These are phyloP conservation scores for Acanthiza pusilla DNA, from an alignment of 2,797 vertebrate genomes.

Conservation along the genomic window DNA sequence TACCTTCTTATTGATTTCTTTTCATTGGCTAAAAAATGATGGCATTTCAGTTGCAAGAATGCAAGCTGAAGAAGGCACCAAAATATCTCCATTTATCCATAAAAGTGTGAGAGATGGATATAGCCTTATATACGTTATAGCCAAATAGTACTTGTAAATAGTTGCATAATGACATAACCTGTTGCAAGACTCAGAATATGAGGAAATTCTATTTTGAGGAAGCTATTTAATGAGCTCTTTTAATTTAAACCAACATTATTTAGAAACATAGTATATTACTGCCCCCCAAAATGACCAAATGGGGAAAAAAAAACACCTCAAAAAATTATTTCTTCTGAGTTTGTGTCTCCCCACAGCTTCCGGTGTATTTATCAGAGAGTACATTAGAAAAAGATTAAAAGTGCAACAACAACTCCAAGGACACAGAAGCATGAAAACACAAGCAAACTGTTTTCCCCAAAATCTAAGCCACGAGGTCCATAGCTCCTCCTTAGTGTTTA, in stretches of 20 bases:
- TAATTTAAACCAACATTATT: neutral
- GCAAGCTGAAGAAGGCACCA: neutral
- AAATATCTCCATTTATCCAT: neutral
- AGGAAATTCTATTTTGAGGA: neutral
- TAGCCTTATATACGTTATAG: neutral
- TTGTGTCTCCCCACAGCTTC: neutral
- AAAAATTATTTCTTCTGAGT: neutral
- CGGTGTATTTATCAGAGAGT: neutral
- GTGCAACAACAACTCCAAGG: neutral
- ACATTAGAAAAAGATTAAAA: neutral
- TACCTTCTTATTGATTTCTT: neutral
- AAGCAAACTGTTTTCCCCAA: neutral
- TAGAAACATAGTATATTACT: neutral
- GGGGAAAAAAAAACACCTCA: accelerated
- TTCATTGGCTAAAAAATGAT: neutral
- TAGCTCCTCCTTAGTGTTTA: neutral
- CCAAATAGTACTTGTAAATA: neutral
- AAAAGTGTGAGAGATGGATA: neutral
- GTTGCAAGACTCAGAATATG: neutral
- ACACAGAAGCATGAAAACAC: neutral
- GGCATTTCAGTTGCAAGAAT: neutral
- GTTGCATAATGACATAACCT: neutral
- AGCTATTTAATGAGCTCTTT: neutral
- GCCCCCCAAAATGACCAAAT: neutral
- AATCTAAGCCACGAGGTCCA: neutral